These are phyloP conservation scores for Zaprionus capensis DNA, from an alignment of 1,140 invertebrate species.

Conservation along the genomic window DNA sequence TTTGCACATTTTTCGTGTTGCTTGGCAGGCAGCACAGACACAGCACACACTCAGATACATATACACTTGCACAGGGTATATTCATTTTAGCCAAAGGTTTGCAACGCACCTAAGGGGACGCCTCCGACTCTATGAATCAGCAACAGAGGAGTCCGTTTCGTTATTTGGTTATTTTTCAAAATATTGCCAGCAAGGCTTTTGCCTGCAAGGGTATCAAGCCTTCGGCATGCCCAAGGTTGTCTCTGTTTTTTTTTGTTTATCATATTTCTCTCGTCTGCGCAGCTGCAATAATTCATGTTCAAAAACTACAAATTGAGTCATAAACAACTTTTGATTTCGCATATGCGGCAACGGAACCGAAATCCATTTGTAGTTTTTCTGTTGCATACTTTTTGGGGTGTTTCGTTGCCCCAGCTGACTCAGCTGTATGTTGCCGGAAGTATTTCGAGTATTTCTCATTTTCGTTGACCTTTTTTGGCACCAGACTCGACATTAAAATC, in stretches of 20 bases:
- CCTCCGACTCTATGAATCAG: no score
- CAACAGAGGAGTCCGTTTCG: no score
- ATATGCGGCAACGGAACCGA: slow-evolving; percentile 49
- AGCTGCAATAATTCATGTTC: slow-evolving; percentile 83
- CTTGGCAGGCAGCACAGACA: slow-evolving; percentile 12
- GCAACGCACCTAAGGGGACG: no score
- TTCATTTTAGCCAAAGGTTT: no score
- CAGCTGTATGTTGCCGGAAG: slow-evolving; percentile 46
- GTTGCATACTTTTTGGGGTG: slow-evolving; percentile 65
- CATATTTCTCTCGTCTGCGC: slow-evolving; percentile 18
- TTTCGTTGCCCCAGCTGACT: slow-evolving; percentile 10
- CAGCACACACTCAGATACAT: background rate
- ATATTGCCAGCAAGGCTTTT: no score
- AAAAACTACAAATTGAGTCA: slow-evolving; percentile 82
- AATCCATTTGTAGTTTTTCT: slow-evolving; percentile 26
- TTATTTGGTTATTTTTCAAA: no score
- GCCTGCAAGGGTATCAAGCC: no score
- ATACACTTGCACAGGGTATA: no score
- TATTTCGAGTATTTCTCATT: slow-evolving; percentile 47
- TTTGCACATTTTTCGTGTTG: slow-evolving; percentile 44
- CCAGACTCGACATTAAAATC: slow-evolving; percentile 63
- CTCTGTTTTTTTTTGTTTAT: background rate
- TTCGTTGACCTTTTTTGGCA: slow-evolving; percentile 66
- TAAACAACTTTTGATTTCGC: slow-evolving; percentile 83
- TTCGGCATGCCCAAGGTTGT: no score